Conservation (phyloP, 2,888 invertebrate genomes). For the Aproaerema taeniolella region DNA sequence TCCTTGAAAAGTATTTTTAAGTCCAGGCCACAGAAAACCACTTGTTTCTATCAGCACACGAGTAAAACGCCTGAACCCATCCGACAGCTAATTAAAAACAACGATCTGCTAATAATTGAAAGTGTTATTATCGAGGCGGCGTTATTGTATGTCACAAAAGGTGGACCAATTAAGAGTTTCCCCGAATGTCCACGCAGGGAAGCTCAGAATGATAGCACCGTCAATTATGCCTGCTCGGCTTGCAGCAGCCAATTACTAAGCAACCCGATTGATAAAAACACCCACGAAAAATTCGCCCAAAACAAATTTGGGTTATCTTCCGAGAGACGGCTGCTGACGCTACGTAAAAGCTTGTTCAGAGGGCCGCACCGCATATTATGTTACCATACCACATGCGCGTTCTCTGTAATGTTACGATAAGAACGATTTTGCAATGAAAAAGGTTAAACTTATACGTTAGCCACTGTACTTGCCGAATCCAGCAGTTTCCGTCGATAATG, state of each 20-base stretch:
- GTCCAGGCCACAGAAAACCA: too few relatives aligned
- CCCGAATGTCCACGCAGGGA: constrained; percentile 67
- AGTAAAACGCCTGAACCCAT: constrained; percentile 32
- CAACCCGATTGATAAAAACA: constrained; percentile 70
- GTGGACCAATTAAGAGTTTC: constrained; percentile 75
- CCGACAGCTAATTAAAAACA: constrained; percentile 60
- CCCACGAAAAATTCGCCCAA: constrained; percentile 63
- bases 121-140: constrained; percentile 69
- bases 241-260: constrained; percentile 63
- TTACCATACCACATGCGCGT: too few relatives aligned
- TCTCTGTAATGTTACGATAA: too few relatives aligned
- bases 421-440: too few relatives aligned
- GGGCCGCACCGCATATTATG: too few relatives aligned
- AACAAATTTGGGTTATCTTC: constrained; percentile 67
- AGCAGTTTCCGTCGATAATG: constrained; percentile 47
- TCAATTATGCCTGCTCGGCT: constrained; percentile 62
- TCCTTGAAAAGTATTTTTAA: too few relatives aligned
- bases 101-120: constrained; percentile 68
- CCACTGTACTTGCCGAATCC: constrained; percentile 47
- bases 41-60: constrained; percentile 17
- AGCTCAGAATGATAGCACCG: constrained; percentile 72
- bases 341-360: constrained; percentile 35
- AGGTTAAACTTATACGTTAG: too few relatives aligned
- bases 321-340: constrained; percentile 44
- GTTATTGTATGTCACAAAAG: constrained; percentile 69